phyloP scores from a whole-genome alignment of 2,888 invertebrate species.

The Hanleya hanleyi region DNA sequence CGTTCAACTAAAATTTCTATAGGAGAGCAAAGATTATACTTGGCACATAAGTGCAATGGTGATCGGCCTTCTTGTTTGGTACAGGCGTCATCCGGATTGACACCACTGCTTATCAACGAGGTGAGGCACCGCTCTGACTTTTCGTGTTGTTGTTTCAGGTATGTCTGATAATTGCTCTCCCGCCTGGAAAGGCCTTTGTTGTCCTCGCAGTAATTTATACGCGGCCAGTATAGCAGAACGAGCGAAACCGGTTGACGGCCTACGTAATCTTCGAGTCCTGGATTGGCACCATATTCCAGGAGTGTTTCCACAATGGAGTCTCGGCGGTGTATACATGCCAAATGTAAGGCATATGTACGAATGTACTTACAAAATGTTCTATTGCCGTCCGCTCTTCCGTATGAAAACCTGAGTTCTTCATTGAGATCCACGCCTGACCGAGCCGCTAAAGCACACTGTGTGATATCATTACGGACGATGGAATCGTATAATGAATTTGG shows the following conservation, averaged over 20 bases:
- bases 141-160: conserved; percentile 11
- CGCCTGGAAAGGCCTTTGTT: neutral
- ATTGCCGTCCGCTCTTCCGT: neutral
- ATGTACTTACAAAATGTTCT: neutral
- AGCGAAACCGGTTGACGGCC: conserved; percentile 6
- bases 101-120: neutral
- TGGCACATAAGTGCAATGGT: conserved; percentile 5
- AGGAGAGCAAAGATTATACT: neutral
- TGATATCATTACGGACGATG: neutral
- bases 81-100: neutral
- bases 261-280: neutral
- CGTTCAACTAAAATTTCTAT: neutral
- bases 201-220: neutral
- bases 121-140: neutral
- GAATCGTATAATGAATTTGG: conserved; percentile 1
- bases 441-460: neutral
- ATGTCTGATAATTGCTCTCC: conserved; percentile 7
- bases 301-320: conserved; percentile 2
- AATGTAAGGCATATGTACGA: conserved; percentile 2
- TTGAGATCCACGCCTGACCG: neutral
- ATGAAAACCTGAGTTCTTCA: conserved; percentile 10
- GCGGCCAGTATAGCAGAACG: conserved; percentile 13
- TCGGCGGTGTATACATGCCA: conserved; percentile 17
- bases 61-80: neutral
- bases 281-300: conserved; percentile 6